Percentiles rank a stretch among this genome's conserved stretches.
These are phyloP conservation scores for Adelges cooleyi DNA, from an alignment of 1,140 invertebrate species.

Conservation along the genomic window DNA sequence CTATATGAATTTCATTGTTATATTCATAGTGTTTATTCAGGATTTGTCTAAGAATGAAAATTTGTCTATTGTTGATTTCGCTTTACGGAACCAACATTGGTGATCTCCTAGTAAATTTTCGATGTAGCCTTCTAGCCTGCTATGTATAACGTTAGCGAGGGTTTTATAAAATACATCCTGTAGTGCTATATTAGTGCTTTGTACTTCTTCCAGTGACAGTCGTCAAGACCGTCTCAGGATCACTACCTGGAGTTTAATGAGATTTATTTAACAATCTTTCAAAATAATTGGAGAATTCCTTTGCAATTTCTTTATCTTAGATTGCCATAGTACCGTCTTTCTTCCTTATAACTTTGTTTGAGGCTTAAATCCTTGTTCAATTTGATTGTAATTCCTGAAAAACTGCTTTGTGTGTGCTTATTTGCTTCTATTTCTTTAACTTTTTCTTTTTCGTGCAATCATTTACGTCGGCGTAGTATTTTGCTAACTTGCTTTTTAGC, in stretches of 20 bases:
- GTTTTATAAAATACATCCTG: background rate
- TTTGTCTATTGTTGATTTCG: constrained; percentile 28
- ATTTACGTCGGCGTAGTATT: background rate
- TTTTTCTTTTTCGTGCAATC: background rate
- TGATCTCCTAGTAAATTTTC: background rate
- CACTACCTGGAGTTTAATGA: background rate
- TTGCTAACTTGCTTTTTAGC: background rate
- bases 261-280: background rate
- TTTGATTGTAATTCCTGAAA: background rate
- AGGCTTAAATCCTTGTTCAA: background rate
- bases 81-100: background rate
- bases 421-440: background rate
- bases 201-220: background rate
- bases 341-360: background rate
- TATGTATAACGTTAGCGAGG: background rate
- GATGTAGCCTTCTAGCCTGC: background rate
- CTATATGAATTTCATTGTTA: background rate
- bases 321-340: background rate
- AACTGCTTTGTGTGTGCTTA: background rate
- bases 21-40: constrained; percentile 12
- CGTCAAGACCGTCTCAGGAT: background rate
- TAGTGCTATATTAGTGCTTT: background rate
- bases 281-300: background rate
- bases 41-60: constrained; percentile 28
- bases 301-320: background rate